phyloP scores from a whole-genome alignment of 2,888 invertebrate species.

The Dione juno region DNA sequence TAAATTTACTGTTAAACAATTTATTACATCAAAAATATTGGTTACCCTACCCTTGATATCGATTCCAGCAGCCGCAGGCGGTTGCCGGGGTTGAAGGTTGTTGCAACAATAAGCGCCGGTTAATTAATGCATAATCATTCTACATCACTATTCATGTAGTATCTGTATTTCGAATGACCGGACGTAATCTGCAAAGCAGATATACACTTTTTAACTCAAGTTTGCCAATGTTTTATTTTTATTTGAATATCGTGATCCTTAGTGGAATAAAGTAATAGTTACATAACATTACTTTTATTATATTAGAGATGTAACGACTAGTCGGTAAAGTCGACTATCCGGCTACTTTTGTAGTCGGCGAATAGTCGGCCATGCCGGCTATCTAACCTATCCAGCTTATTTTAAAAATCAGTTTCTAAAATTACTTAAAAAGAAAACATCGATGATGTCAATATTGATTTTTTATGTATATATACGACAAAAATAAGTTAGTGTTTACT shows the following conservation, averaged over 20 bases:
- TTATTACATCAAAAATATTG: background rate
- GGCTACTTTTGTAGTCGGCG: too few species aligned
- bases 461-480: too few species aligned
- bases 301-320: too few species aligned
- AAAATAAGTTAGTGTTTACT: too few species aligned
- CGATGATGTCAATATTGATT: too few species aligned
- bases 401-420: too few species aligned
- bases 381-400: too few species aligned
- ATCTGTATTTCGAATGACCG: constrained; percentile 31
- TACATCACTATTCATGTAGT: constrained; percentile 22
- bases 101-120: constrained; percentile 38
- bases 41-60: constrained; percentile 32
- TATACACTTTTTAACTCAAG: background rate
- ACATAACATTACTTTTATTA: too few species aligned
- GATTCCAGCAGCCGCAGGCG: constrained; percentile 37
- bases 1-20: background rate
- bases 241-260: background rate
- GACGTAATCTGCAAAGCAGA: constrained; percentile 29
- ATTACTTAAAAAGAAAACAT: too few species aligned
- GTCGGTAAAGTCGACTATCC: too few species aligned
- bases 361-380: too few species aligned
- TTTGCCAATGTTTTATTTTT: background rate
- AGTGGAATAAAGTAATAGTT: too few species aligned
- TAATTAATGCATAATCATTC: constrained; percentile 40
- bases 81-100: constrained; percentile 40